Base-by-base conservation (phyloP, 2,113 vertebrate species). In the Blennius ocellaris region DNA sequence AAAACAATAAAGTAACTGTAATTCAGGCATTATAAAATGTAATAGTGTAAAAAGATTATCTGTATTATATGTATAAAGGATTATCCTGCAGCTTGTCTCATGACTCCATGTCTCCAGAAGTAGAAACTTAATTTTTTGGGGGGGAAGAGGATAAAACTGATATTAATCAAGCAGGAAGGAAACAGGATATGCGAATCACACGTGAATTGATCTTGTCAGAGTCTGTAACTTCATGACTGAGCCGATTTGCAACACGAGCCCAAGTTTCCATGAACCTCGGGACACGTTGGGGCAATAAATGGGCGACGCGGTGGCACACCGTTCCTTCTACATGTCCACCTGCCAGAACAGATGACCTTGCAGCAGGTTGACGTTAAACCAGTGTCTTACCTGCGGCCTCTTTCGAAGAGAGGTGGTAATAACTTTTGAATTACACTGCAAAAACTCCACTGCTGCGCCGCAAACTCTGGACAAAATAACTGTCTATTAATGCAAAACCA, bases 101-200 rank as follows among this genome's bases (percentile, higher is more conserved):
- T 55, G 37, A 65, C 15, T 36, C 8, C 53, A 43, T 9, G 5
- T 10, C 53, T 70, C 12, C 59, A 74, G 21, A 50, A 48, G 40
- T 63, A 14, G 11, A 70, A 69, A 39, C 59, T 72, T 64, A 53
- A 44, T 8, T 39, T 55, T 72, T 65, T 61, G 39, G 45, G 17
- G 55, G n/a, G 51, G 47, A 47, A 59, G n/a, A 39, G 48, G 7
- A 56, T 51, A 9, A 59, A 56, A 30, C 14, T 36, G 67, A 78
- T 53, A 66, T 83, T 70, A 55, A 87, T 80, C 67, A 63, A 50
- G 69, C 61, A 73, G 59, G 60, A 75, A 76, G 73, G 72, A 87
- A 89, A 80, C 82, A 76, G 82, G 78, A 85, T 73, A 75, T 21
- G 39, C 76, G 70, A 80, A 74, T 69, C 67, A 76, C 80, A 76